Percentiles rank a stretch among this genome's conserved stretches.
phyloP scores from a whole-genome alignment of 2,797 vertebrate species.

The Buphagus erythrorhynchus region DNA sequence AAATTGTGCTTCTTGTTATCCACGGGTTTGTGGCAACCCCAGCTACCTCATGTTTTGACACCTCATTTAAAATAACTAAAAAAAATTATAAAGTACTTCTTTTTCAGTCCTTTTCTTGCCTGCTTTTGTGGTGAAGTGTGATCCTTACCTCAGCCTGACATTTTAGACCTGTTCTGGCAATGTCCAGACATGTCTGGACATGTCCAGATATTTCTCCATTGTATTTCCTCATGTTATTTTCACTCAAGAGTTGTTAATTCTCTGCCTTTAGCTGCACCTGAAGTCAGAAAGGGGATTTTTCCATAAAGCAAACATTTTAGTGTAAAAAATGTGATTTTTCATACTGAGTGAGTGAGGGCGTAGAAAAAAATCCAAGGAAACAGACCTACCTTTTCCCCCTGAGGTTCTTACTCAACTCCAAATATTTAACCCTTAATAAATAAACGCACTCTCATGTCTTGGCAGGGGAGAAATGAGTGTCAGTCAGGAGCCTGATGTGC shows the following conservation, averaged over 20 bases:
- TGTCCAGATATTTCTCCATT: conserved; percentile 28
- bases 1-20: neutral
- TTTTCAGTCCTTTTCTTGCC: neutral
- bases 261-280: neutral
- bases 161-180: neutral
- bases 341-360: neutral
- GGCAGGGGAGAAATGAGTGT: neutral
- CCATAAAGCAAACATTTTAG: neutral
- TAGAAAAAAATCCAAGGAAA: neutral
- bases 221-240: conserved; percentile 5
- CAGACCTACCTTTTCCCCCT: conserved; percentile 20
- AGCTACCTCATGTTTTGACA: neutral
- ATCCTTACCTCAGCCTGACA: neutral
- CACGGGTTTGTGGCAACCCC: neutral
- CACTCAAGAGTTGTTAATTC: neutral
- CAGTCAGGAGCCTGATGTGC: neutral
- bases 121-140: neutral
- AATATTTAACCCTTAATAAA: conserved; percentile 49
- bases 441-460: neutral
- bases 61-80: neutral
- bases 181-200: neutral
- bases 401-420: conserved; percentile 32
- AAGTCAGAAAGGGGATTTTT: neutral
- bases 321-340: neutral
- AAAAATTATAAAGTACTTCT: neutral